Conservation (phyloP, 2,888 invertebrate genomes). For the Diarsia rubi region DNA sequence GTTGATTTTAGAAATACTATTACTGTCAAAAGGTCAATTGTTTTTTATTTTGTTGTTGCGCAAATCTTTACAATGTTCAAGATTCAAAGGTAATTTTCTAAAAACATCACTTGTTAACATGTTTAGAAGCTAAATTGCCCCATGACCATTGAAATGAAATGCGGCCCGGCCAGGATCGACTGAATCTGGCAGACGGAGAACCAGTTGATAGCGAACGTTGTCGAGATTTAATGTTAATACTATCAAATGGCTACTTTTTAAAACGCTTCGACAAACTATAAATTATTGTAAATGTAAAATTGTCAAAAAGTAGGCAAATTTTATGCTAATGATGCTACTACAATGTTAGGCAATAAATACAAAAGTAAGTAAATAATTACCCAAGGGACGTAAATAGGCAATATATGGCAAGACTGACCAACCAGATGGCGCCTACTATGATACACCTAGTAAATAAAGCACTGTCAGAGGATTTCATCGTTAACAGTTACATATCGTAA, state of each 20-base stretch:
- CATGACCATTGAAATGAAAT: background rate
- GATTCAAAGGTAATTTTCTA: background rate
- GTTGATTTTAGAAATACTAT: background rate
- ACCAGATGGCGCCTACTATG: background rate
- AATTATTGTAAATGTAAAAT: background rate
- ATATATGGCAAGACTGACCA: background rate
- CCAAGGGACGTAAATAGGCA: background rate
- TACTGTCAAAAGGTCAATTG: background rate
- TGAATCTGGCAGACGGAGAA: background rate
- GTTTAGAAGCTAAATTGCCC: background rate
- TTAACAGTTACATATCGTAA: background rate
- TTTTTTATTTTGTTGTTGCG: background rate
- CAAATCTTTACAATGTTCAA: background rate
- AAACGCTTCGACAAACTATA: background rate
- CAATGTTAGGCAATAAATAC: conserved; percentile 16
- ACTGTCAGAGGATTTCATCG: conserved; percentile 6
- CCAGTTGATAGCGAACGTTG: background rate
- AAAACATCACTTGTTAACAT: background rate
- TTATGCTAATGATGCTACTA: background rate
- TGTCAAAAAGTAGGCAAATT: background rate
- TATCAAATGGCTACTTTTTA: background rate
- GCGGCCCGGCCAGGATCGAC: background rate
- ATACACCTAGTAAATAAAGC: background rate
- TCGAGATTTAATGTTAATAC: background rate
- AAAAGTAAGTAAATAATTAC: conserved; percentile 18